phyloP scores from a whole-genome alignment of 2,113 vertebrate species.

The Brachyhypopomus occidentalis region DNA sequence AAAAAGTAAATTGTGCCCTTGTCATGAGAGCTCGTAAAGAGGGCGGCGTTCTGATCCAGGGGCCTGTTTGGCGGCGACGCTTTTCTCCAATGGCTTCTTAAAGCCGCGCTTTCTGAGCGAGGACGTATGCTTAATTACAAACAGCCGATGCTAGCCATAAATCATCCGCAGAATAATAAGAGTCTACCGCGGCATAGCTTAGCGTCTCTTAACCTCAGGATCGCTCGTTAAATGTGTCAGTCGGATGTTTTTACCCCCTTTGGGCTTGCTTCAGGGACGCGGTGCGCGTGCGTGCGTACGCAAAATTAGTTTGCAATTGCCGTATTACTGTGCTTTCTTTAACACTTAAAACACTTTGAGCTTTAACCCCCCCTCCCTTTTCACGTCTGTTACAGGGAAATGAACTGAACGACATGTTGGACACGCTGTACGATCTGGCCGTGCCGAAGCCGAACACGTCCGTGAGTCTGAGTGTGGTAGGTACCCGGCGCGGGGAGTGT shows the following conservation, averaged over 20 bases:
- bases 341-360: constrained; percentile 36
- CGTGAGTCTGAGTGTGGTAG: constrained; percentile 92
- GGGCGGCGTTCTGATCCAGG: constrained; percentile 58
- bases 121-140: constrained; percentile 72
- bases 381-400: constrained; percentile 79
- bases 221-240: constrained; percentile 71
- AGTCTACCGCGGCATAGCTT: constrained; percentile 62
- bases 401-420: constrained; percentile 91
- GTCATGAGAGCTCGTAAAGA: constrained; percentile 64
- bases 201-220: constrained; percentile 72
- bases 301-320: constrained; percentile 53
- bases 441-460: constrained; percentile 91
- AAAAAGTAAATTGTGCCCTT: constrained; percentile 58
- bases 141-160: constrained; percentile 65
- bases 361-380: constrained; percentile 40
- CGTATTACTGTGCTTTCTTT: constrained; percentile 54
- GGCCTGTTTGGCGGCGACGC: constrained; percentile 67
- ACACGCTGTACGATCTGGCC: constrained; percentile 85
- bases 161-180: constrained; percentile 71
- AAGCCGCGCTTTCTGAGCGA: constrained; percentile 62
- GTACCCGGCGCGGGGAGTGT: constrained; percentile 61
- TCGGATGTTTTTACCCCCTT: constrained; percentile 61
- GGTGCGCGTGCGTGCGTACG: constrained; percentile 47
- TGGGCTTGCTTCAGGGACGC: constrained; percentile 64
- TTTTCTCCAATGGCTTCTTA: constrained; percentile 65